Base-by-base conservation (phyloP, 2,113 vertebrate species). In the Gambusia holbrooki region DNA sequence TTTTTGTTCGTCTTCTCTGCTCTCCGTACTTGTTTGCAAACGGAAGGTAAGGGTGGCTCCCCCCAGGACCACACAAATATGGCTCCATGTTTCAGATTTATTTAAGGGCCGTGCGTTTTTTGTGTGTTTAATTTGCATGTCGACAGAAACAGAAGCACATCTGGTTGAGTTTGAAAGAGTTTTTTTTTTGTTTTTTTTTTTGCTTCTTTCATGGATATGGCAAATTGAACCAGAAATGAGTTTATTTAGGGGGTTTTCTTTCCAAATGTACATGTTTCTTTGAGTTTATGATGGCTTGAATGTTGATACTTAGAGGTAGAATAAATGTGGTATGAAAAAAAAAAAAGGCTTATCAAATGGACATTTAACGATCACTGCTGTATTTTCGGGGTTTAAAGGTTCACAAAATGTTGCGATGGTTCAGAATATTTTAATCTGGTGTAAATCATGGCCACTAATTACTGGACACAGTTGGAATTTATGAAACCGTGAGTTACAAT, bases 21-120 rank as follows among this genome's bases (percentile, higher is more conserved):
- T 83, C 84, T 88, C 80, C 85, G 91, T 90, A 74, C 84, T 84
- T 71, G 82, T 88, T 92, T 91, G 80, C 89, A 78, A 88, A 86
- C 83, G 89, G 85, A 94, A 95, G 93, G 94, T 95, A 95, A 94
- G 93, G 80, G 81, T 85, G 83, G 84, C 76, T 82, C 60, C 71
- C n/a, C 74, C 30, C 30, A 1, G 62, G 30, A 76, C 45, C 73
- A 71, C n/a, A 61, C 6, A 67, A 32, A 40, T 62, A 40, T 74
- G 19, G 67, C 15, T 84, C 27, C 83, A 32, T 82, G 27, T 48
- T 22, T 19, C 17, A 19, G 4, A 19, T 68, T 74, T 73, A 32
- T 79, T 67, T 61, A 69, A 30, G 42, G 30, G 66, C 6, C 77
- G 22, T 75, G 32, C 64, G 66, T 28, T 48, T 48, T 48, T 42